Percentiles rank a stretch among this genome's conserved stretches.
phyloP scores from a whole-genome alignment of 2,797 vertebrate genomes.

The Notolepis coatsorum region DNA sequence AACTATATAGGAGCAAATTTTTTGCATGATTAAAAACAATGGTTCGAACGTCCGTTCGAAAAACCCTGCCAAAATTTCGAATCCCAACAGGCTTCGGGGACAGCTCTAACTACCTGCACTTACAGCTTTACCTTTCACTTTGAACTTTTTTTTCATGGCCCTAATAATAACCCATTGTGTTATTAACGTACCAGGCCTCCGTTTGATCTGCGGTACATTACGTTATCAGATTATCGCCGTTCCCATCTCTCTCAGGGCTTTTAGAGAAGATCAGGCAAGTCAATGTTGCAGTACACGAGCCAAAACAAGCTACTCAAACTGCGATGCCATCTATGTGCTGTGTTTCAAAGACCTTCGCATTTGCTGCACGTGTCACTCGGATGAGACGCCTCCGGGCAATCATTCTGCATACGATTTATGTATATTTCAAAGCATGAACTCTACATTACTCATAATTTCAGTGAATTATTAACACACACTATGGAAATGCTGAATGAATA shows the following conservation, averaged over 20 bases:
- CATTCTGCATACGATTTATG: conserved; percentile 56
- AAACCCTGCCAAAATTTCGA: too few relatives aligned
- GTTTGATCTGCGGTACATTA: conserved; percentile 35
- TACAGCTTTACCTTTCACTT: conserved; percentile 31
- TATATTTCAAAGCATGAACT: conserved; percentile 57
- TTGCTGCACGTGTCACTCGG: conserved; percentile 32
- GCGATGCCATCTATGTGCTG: conserved; percentile 11
- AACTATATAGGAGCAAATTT: too few relatives aligned
- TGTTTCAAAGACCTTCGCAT: conserved; percentile 39
- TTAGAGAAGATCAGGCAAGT: conserved; percentile 54
- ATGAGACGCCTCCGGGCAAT: conserved; percentile 54
- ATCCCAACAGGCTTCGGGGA: too few relatives aligned
- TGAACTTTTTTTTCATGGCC: conserved; percentile 6
- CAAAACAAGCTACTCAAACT: conserved; percentile 28
- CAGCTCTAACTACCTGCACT: not conserved
- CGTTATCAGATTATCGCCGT: not conserved
- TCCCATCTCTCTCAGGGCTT: conserved; percentile 22
- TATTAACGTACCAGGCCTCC: conserved; percentile 9
- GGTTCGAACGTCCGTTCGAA: too few relatives aligned
- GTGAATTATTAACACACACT: conserved; percentile 55
- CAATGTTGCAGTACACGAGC: conserved; percentile 36
- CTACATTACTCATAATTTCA: conserved; percentile 31
- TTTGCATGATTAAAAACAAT: too few relatives aligned
- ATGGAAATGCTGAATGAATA: conserved; percentile 35
- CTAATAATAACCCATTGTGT: conserved; percentile 14